Conservation (phyloP, 64 coral and sea anemone genomes). For the Trachythela sp. region DNA sequence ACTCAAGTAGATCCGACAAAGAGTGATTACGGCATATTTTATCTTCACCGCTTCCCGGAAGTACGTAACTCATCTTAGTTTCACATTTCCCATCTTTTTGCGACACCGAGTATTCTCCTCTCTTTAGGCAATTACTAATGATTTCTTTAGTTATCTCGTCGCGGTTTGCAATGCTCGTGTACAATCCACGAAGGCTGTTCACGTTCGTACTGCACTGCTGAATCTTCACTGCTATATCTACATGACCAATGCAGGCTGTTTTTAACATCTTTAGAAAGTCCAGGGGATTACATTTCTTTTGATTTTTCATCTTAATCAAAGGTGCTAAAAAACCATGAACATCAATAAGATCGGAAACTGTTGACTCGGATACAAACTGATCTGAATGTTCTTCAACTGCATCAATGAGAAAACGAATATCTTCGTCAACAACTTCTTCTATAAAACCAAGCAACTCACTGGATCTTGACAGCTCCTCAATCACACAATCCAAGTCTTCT, state of each 20-base stretch:
- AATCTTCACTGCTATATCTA: slow-evolving; percentile 81
- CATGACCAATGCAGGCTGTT: neutral
- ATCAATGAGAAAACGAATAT: slow-evolving; percentile 5
- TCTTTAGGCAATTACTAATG: slow-evolving; percentile 64
- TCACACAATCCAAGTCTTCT: neutral
- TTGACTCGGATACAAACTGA: neutral
- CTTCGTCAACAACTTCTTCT: neutral
- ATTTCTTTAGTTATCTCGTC: slow-evolving; percentile 92
- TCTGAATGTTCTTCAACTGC: slow-evolving; percentile 12
- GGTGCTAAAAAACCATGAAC: slow-evolving; percentile 15
- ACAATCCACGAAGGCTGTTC: slow-evolving; percentile 68
- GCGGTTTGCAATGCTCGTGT: slow-evolving; percentile 75
- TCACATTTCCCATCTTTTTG: neutral
- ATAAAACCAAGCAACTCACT: neutral
- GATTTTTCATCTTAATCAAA: neutral
- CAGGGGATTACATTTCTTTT: neutral
- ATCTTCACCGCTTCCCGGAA: neutral
- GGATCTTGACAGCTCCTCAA: neutral
- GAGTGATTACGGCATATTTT: neutral
- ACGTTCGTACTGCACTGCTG: slow-evolving; percentile 61
- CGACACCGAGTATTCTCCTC: slow-evolving; percentile 20
- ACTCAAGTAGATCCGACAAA: slow-evolving; percentile 53
- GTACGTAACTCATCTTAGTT: neutral
- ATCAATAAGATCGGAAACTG: neutral
- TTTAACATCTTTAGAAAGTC: neutral